These are phyloP conservation scores for Blennius ocellaris DNA, from an alignment of 2,113 vertebrate species.

Conservation along the genomic window DNA sequence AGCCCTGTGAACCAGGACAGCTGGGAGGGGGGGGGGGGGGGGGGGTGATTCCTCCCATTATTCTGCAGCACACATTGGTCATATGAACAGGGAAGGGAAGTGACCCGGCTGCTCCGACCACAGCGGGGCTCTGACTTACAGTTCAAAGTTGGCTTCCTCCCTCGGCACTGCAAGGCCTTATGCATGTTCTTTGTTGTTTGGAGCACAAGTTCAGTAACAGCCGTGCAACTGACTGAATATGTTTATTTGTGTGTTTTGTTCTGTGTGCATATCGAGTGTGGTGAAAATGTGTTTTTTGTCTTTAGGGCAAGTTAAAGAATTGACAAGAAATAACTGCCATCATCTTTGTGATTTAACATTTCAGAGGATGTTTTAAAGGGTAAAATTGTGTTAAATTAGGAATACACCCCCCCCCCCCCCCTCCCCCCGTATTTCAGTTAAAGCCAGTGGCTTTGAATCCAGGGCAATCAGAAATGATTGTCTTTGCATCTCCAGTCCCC, in stretches of 20 bases:
- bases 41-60: constrained; percentile 71
- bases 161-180: constrained; percentile 4
- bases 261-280: not conserved
- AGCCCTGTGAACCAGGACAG: constrained; percentile 62
- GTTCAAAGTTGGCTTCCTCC: constrained; percentile 60
- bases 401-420: no score
- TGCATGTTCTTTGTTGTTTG: constrained; percentile 2
- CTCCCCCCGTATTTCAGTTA: not conserved
- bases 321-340: no score
- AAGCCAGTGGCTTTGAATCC: constrained; percentile 26
- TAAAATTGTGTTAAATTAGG: no score
- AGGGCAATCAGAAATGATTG: constrained; percentile 35
- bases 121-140: constrained; percentile 45
- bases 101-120: constrained; percentile 60
- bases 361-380: no score
- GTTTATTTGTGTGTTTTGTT: not conserved
- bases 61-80: constrained; percentile 50
- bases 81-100: constrained; percentile 66
- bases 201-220: not conserved
- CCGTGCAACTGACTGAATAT: not conserved
- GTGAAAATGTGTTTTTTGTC: no score
- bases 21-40: constrained; percentile 33
- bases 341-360: no score
- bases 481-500: constrained; percentile 42
- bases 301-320: no score